Base-by-base conservation (phyloP, 2,888 invertebrate genomes). In the Hemicrepidius hirtus region DNA sequence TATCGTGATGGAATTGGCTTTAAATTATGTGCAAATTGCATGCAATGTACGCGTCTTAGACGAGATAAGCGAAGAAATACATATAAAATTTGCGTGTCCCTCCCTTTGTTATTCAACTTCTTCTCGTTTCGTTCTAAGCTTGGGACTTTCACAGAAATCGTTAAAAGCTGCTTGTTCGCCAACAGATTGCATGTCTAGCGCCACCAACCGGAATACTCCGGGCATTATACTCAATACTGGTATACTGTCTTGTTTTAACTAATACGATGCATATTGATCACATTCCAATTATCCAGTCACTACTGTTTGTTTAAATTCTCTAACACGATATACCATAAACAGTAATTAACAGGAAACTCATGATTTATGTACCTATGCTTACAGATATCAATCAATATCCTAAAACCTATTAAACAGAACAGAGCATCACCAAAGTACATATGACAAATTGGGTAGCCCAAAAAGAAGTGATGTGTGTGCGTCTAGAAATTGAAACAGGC, bases 1-100 rank as follows among this genome's bases (percentile, higher is more conserved):
- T 35, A 18, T 21, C 37, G 35, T 35, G 57, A 35, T 57, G 57
- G 57, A 60, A 46, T 50, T 28, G 32, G 35, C 32, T 32, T 18
- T 53, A 63, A 41, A 49, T 57, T 60, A 50, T 60, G 28, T 65
- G 46, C 50, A 46, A 65, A 50, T 65, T 49, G 35, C 63, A 46
- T 63, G 63, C 49, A 49, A 63, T 7, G 41, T 21, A 49, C 53
- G 64, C 50, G 64, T 37, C 50, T 57, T 57, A 37, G 57, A 35
- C 28, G 18, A 37, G 57, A 57, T 57, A 57, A 57, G 57, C 37
- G 20, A 20, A 16, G 55, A 37, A 57, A 57, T 37, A 57, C 57
- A 37, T 35, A 57, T 21, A 57, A 57, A 57, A 57, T 57, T 57
- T 37, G 57, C 57, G 57, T 57, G 57, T 57, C 57, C 57, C 37